Percentiles rank a stretch among this genome's conserved stretches.
Evolutionary conservation across 2,113 vertebrate genomes (phyloP).

Genomic region (Petaurus breviceps): DNA sequence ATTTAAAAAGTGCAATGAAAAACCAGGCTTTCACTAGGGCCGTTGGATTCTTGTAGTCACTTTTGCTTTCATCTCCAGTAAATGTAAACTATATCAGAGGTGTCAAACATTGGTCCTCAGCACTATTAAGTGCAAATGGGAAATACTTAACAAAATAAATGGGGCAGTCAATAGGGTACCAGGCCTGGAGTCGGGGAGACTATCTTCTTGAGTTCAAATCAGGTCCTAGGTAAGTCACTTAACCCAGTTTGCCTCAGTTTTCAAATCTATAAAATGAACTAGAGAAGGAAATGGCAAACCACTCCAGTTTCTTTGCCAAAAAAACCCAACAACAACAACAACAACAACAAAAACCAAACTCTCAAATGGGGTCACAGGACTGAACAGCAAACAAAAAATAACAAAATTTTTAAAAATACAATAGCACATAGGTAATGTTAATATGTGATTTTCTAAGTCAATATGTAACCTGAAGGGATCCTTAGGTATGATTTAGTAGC

Average conservation of each 20-base stretch:
- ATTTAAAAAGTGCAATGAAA: neutral
- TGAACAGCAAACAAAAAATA: neutral
- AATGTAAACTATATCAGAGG: neutral
- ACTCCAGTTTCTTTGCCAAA: neutral
- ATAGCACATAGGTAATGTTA: neutral
- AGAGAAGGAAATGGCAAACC: no score
- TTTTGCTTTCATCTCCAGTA: conserved; percentile 6
- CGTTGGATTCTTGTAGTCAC: conserved; percentile 1
- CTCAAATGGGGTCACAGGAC: neutral
- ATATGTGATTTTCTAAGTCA: neutral
- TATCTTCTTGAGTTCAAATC: neutral
- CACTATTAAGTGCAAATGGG: neutral
- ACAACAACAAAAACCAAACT: no score
- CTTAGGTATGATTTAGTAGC: neutral
- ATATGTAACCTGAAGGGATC: neutral
- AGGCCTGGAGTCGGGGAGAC: neutral
- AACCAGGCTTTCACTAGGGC: neutral
- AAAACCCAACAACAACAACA: no score
- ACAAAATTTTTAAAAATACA: neutral
- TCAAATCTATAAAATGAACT: neutral
- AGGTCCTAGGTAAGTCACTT: neutral
- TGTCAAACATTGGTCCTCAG: neutral
- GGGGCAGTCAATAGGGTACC: neutral
- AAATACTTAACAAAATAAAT: neutral
- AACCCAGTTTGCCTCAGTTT: neutral